These are phyloP conservation scores for Pangasius macronema DNA, from an alignment of 2,797 vertebrate species.

Conservation along the genomic window DNA sequence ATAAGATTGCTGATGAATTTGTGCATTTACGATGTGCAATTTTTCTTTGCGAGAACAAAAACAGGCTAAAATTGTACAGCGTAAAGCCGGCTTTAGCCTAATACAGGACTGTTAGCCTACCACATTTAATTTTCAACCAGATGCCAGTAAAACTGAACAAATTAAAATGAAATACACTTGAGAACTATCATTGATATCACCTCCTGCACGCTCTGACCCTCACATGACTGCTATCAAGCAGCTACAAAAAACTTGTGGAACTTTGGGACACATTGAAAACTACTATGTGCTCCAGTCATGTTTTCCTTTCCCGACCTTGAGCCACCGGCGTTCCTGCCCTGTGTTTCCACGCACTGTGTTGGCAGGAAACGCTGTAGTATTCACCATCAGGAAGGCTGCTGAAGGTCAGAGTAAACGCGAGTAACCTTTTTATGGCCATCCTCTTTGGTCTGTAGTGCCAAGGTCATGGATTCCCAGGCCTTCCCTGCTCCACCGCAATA, in stretches of 20 bases:
- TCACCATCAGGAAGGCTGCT: conserved; percentile 45
- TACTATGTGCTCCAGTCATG: background rate
- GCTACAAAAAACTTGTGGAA: background rate
- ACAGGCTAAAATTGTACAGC: background rate
- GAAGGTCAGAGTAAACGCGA: conserved; percentile 47
- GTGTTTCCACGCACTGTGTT: conserved; percentile 24
- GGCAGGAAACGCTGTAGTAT: conserved; percentile 48
- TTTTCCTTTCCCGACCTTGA: conserved; percentile 3
- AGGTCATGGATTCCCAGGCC: conserved; percentile 32
- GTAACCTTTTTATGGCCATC: conserved; percentile 30
- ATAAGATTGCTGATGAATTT: background rate
- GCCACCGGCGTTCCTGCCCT: background rate
- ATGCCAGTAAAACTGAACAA: background rate
- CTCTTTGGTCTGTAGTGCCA: conserved; percentile 5
- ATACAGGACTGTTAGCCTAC: background rate
- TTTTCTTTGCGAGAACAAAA: background rate
- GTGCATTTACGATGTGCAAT: background rate
- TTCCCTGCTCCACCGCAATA: background rate
- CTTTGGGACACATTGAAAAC: conserved; percentile 5
- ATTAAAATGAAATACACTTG: background rate
- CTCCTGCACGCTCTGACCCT: background rate
- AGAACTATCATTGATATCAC: background rate
- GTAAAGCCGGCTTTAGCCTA: background rate
- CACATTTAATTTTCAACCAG: background rate
- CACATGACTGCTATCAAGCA: background rate